Conservation (phyloP, 2,888 invertebrate species). For the Bellardia pandia region DNA sequence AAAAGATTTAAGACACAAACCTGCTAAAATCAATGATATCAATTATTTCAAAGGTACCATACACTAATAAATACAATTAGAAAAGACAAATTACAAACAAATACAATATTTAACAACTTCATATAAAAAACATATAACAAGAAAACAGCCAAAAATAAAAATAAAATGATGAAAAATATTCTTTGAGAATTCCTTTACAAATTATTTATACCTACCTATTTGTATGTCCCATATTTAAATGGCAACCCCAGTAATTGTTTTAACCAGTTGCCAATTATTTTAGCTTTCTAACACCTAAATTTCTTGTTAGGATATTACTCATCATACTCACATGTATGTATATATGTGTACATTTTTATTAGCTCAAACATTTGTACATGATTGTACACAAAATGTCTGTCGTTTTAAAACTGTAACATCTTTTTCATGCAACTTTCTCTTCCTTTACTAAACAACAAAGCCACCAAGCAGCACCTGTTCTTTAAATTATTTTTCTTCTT, state of each 20-base stretch:
- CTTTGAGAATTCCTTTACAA: no score
- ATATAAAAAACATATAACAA: no score
- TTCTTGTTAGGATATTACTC: conserved; percentile 1
- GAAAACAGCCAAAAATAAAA: no score
- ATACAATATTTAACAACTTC: no score
- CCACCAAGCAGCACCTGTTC: conserved; percentile 44
- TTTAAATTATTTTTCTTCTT: conserved; percentile 13
- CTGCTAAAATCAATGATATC: no score
- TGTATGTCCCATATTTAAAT: background rate
- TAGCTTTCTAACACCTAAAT: conserved; percentile 54
- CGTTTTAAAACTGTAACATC: conserved; percentile 56
- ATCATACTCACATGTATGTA: background rate
- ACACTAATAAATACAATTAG: no score
- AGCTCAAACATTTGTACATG: conserved; percentile 48
- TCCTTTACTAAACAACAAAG: conserved; percentile 47
- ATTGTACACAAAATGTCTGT: background rate
- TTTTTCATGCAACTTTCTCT: conserved; percentile 64
- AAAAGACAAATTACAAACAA: no score
- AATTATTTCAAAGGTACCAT: no score
- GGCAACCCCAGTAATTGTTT: background rate
- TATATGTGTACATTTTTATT: conserved; percentile 25
- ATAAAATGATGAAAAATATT: no score
- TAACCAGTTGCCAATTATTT: conserved; percentile 39
- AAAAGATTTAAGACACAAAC: no score
- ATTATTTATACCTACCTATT: no score